These are phyloP conservation scores for Myocastor coypus DNA, from an alignment of 2,113 vertebrate genomes.

Conservation along the genomic window DNA sequence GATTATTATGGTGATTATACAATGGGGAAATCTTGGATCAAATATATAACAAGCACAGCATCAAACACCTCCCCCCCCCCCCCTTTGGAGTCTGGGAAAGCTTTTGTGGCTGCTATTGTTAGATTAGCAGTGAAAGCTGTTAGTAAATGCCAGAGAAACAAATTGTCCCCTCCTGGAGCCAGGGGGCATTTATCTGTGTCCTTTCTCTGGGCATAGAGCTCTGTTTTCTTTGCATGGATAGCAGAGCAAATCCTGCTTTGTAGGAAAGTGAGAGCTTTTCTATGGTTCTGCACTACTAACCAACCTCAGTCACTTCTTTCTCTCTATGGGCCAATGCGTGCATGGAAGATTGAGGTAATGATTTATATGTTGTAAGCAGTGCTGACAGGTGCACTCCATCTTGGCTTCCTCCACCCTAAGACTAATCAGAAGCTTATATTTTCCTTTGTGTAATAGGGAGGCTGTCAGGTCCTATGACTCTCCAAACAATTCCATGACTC, in stretches of 20 bases:
- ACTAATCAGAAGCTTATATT: slow-evolving; percentile 80
- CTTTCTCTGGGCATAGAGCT: not conserved
- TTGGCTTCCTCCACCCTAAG: slow-evolving; percentile 68
- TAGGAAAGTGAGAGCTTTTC: slow-evolving; percentile 52
- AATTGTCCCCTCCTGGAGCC: slow-evolving; percentile 57
- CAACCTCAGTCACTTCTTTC: slow-evolving; percentile 33
- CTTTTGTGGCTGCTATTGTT: slow-evolving; percentile 36
- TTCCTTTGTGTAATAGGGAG: slow-evolving; percentile 75
- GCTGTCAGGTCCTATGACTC: slow-evolving; percentile 78
- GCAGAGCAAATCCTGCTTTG: slow-evolving; percentile 59
- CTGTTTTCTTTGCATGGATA: slow-evolving; percentile 64
- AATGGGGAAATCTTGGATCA: not conserved
- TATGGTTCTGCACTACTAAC: slow-evolving; percentile 59
- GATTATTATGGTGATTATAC: not conserved
- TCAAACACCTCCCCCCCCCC: accelerated
- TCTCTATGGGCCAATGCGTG: slow-evolving; percentile 19
- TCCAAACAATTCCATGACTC: slow-evolving; percentile 77
- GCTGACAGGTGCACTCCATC: slow-evolving; percentile 79
- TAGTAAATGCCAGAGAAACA: slow-evolving; percentile 69
- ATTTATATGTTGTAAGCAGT: slow-evolving; percentile 75
- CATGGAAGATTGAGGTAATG: slow-evolving; percentile 78
- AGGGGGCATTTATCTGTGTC: slow-evolving; percentile 69
- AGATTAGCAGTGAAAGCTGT: slow-evolving; percentile 28
- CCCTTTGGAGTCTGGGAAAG: slow-evolving; percentile 28
- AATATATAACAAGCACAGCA: not conserved